Evolutionary conservation across 2,888 invertebrate genomes (phyloP).

Genomic region (Amblyjoppa fuscipennis): DNA sequence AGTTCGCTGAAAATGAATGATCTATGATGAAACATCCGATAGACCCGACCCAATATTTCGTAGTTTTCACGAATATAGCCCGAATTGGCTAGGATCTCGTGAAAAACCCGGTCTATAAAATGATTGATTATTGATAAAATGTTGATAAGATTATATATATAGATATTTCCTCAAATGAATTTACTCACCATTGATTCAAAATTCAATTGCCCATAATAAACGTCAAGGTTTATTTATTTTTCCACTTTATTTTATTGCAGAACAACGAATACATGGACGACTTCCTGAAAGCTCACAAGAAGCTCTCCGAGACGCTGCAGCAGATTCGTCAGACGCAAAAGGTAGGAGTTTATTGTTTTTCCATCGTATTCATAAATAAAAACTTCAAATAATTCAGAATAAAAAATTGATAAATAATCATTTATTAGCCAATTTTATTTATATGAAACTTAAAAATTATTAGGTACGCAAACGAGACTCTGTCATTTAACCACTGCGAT

Average conservation of each 20-base stretch:
- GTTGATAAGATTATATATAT: no score
- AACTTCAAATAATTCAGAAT: background rate
- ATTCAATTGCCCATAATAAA: background rate
- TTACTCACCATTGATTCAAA: background rate
- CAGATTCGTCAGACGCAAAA: conserved; percentile 80
- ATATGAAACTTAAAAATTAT: conserved; percentile 66
- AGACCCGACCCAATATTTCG: no score
- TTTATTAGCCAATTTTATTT: conserved; percentile 75
- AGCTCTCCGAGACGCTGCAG: conserved; percentile 76
- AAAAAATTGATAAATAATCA: conserved; percentile 21
- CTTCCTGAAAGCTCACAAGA: conserved; percentile 72
- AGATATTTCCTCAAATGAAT: background rate
- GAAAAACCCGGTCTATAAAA: background rate
- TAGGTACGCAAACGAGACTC: conserved; percentile 66
- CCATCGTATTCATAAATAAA: background rate
- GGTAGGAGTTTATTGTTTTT: conserved; percentile 78
- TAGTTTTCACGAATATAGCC: no score
- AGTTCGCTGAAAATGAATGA: no score
- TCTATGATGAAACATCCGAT: no score
- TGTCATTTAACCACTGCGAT: background rate
- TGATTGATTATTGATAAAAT: background rate
- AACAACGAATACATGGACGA: conserved; percentile 75
- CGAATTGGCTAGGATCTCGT: background rate
- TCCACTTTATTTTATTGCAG: conserved; percentile 75
- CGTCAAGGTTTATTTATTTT: background rate